Percentiles rank a stretch among this genome's conserved stretches.
Conservation (phyloP, 2,888 invertebrate species). For the Cantharis rustica region DNA sequence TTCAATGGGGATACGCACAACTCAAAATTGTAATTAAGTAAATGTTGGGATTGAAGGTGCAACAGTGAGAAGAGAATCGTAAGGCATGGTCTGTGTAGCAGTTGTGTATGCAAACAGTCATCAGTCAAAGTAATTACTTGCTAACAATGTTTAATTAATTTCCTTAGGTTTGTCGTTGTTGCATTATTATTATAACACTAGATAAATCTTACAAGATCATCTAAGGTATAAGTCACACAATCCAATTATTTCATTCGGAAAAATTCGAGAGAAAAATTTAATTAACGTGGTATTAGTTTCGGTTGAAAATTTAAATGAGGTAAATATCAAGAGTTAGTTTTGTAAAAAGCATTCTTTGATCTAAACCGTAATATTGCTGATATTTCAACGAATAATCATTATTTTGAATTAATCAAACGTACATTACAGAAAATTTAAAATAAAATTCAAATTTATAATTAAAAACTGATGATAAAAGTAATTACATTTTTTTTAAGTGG, state of each 20-base stretch:
- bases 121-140: constrained; percentile 42
- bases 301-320: not conserved
- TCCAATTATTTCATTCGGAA: not conserved
- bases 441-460: not conserved
- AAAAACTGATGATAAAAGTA: not conserved
- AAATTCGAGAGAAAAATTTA: not conserved
- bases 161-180: constrained; percentile 28
- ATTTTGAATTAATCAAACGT: not conserved
- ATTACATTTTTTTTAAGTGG: not conserved
- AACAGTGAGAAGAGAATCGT: constrained; percentile 18
- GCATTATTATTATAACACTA: not conserved
- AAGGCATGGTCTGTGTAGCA: constrained; percentile 16
- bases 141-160: constrained; percentile 44
- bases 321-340: not conserved
- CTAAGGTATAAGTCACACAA: not conserved
- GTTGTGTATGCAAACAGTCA: constrained; percentile 29
- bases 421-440: not conserved
- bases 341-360: not conserved
- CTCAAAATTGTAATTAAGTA: constrained; percentile 26
- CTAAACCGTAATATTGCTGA: not conserved
- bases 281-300: not conserved
- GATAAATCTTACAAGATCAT: not conserved
- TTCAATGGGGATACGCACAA: not conserved
- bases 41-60: constrained; percentile 24
- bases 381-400: not conserved